These are phyloP conservation scores for Rhinolophus sinicus DNA, from an alignment of 2,113 vertebrate genomes.

Conservation along the genomic window DNA sequence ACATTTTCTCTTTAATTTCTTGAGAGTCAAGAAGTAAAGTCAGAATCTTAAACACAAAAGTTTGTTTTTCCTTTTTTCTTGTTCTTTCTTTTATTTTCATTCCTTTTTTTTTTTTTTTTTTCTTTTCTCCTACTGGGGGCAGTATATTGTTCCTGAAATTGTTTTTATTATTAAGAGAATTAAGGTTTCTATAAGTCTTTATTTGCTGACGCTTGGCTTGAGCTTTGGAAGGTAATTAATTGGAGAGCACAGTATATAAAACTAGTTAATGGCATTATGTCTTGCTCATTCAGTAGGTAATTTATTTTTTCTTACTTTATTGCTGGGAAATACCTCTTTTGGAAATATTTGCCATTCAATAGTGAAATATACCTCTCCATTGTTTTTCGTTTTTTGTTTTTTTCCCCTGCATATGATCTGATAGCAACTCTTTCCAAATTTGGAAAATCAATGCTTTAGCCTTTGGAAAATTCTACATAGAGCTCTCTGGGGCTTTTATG, in stretches of 20 bases:
- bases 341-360: neutral
- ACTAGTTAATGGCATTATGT: neutral
- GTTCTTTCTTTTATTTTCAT: too few species aligned
- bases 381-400: neutral
- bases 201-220: neutral
- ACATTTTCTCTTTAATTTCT: neutral
- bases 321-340: neutral
- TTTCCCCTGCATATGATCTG: neutral
- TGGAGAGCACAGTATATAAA: neutral
- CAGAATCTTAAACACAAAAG: neutral
- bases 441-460: neutral
- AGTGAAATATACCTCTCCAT: neutral
- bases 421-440: neutral
- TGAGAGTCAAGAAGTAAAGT: neutral
- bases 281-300: neutral
- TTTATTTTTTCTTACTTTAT: constrained; percentile 27
- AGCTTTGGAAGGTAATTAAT: neutral
- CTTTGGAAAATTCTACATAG: neutral
- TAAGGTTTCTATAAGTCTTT: neutral
- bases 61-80: neutral
- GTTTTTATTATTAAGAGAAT: neutral
- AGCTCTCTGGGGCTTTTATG: neutral
- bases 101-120: too few species aligned
- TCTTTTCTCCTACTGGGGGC: neutral
- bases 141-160: neutral